Evolutionary conservation across 2,113 vertebrate genomes (phyloP), one percentile per base, ranked within the genome.

Genomic region (Greenwoodochromis staneri): DNA sequence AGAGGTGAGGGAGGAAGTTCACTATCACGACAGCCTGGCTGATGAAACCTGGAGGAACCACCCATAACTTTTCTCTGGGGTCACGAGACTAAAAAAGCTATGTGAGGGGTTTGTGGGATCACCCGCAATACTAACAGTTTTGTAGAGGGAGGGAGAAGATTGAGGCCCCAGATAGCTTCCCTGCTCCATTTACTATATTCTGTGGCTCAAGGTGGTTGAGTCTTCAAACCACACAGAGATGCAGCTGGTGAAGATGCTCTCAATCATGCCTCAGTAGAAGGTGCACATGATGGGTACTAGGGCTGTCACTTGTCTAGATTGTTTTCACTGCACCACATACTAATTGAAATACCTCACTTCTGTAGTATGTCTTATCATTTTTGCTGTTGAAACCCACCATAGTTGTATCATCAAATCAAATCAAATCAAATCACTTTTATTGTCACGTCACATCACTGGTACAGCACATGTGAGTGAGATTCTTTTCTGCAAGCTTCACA

Each of bases 1-100:
- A 17, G 57, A 61, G 57, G 57, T 61, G 57, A 61, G 57, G 27
- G 57, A 61, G 27, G 27, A 61, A 61, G 57, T 61, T 61, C 27
- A 31, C 8, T 61, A 31, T 61, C 27, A 61, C 0, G 14, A 61
- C 27, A 17, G 57, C 27, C 57, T 31, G 8, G 57, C 5, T 61
- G 27, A 61, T 61, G 8, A 61, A 61, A 31, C 27, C 14, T 61
- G 57, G 57, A 10, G 57, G 57, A 31, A 31, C 1, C 57, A 1
- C 57, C 57, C 8, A 31, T 2, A 61, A 10, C 1, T 31, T 61
- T 61, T 61, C 57, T 61, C 57, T 17, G 57, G 27, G 27, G 27
- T 6, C 57, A 61, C 27, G 14, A 61, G 57, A 17, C 14, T 31
- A 6, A 61, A 61, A 17, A 10, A 61, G 57, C 57, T 61, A 1